A percentile compares a stretch with the other conserved stretches of the same genome.
Conservation (phyloP, 2,113 vertebrate genomes). For the Sitta europaea region DNA sequence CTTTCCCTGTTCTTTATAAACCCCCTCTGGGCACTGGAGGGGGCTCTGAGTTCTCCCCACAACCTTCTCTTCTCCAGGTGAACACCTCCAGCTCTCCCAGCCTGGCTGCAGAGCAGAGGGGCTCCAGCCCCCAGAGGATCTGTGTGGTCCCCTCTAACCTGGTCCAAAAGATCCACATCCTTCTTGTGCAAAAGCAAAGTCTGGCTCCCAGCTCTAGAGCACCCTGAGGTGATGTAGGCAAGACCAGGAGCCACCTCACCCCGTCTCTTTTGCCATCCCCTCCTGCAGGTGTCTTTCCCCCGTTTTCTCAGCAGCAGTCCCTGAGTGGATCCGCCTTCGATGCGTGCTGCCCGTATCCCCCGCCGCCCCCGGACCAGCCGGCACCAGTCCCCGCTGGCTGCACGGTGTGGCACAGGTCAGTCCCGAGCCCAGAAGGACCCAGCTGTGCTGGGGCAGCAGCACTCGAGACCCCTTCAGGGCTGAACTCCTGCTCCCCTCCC, state of each 20-base stretch:
- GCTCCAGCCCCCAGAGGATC: accelerated
- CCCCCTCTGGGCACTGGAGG: neutral
- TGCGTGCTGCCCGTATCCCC: neutral
- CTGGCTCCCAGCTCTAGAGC: neutral
- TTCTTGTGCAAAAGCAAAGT: neutral
- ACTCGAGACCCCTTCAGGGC: conserved; percentile 15
- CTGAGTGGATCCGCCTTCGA: neutral
- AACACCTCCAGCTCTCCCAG: neutral
- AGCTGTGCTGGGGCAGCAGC: conserved; percentile 3
- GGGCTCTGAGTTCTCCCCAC: accelerated
- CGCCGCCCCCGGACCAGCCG: neutral
- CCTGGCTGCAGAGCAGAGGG: neutral
- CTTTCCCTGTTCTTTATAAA: neutral
- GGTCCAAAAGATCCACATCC: neutral
- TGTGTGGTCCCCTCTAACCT: neutral
- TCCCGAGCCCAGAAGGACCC: neutral
- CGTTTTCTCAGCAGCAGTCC: neutral
- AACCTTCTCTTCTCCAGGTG: neutral
- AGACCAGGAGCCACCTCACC: neutral
- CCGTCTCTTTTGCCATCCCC: neutral
- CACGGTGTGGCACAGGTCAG: neutral
- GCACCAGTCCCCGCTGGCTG: neutral
- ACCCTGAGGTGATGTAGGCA: accelerated
- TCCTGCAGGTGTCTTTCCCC: neutral
- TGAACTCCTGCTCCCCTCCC: neutral